These are phyloP conservation scores for Percina caprodes DNA, from an alignment of 2,113 vertebrate genomes.

Conservation along the genomic window DNA sequence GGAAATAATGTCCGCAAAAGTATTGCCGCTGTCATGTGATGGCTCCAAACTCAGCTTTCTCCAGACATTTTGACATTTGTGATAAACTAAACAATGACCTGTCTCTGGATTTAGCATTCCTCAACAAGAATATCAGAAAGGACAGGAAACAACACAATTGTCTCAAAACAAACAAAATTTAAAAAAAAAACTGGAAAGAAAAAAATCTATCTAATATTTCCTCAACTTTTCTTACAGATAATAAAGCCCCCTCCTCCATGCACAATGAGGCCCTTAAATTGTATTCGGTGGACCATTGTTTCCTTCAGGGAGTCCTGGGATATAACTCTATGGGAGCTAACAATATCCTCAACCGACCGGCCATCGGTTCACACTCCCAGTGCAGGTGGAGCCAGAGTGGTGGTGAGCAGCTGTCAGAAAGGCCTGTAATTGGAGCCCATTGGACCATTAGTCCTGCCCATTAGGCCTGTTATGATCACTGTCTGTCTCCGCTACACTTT, in stretches of 20 bases:
- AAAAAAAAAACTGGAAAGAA: not conserved
- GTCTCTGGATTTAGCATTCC: not conserved
- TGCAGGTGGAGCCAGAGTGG: constrained; percentile 68
- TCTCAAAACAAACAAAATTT: not conserved
- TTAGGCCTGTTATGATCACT: constrained; percentile 82
- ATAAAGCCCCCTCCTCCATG: constrained; percentile 15
- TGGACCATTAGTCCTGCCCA: constrained; percentile 82
- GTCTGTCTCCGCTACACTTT: constrained; percentile 74
- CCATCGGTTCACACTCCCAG: constrained; percentile 46
- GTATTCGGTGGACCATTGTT: constrained; percentile 58
- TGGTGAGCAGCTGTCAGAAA: constrained; percentile 80
- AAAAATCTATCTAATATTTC: constrained; percentile 1
- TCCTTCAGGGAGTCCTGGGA: constrained; percentile 54
- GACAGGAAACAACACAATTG: constrained; percentile 6
- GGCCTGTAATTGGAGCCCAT: constrained; percentile 81
- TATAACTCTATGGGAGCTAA: constrained; percentile 68
- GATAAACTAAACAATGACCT: constrained; percentile 30
- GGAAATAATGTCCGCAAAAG: constrained; percentile 65
- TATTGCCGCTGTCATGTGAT: constrained; percentile 35
- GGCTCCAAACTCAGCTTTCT: constrained; percentile 44
- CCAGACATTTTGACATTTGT: constrained; percentile 38
- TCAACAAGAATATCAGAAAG: constrained; percentile 5
- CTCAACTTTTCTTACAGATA: constrained; percentile 4
- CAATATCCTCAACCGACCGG: constrained; percentile 69
- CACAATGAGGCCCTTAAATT: constrained; percentile 58